Evolutionary conservation across 2,888 invertebrate species (phyloP), one percentile per base, ranked within the genome.

Genomic region (Pogonocherus hispidulus): DNA sequence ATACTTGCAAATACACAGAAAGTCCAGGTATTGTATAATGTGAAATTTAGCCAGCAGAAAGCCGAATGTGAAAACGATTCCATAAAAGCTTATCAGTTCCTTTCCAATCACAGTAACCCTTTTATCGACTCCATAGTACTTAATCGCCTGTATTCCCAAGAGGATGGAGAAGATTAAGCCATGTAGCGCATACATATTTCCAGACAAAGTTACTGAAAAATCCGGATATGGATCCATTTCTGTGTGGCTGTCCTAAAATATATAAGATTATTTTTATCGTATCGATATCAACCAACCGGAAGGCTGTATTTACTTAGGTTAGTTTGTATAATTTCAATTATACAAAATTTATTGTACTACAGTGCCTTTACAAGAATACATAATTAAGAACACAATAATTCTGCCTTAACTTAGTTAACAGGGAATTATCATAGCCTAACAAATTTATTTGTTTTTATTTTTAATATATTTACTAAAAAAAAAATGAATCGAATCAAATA

Each of bases 1-100:
- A 83, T 97, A 97, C 72, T 97, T 97, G 86, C 97, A 95, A 85
- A 91, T 92, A 83, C 95, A 94, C 2, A 98, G 88, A 84, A 96
- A 97, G 81, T 93, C 92, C 23, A 98, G 89, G 95, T 96, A 97
- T n/a, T 88, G 87, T 22, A 96, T 86, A 9, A 89, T 87, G 52
- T 87, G 81, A 0, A 88, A 87, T 0, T 86, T 86, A 0, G 91
- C 90, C 41, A 96, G 84, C 46, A 92, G 88, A 0, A 88, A 20
- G 1, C 55, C 54, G 16, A 47, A 52, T 11, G 37, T 37, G 8
- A 49, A 55, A 19, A 49, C 46, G 63, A 20, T 49, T 47, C 55
- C 56, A 14, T 56, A 56, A 16, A 64, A 49, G 8, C 55, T 56
- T 37, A 64, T 64, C 22, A 56, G n/a, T 22, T 56, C 55, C 41